Evolutionary conservation across 1,140 invertebrate species (phyloP).

Genomic region (Rhagoletis zephyria): DNA sequence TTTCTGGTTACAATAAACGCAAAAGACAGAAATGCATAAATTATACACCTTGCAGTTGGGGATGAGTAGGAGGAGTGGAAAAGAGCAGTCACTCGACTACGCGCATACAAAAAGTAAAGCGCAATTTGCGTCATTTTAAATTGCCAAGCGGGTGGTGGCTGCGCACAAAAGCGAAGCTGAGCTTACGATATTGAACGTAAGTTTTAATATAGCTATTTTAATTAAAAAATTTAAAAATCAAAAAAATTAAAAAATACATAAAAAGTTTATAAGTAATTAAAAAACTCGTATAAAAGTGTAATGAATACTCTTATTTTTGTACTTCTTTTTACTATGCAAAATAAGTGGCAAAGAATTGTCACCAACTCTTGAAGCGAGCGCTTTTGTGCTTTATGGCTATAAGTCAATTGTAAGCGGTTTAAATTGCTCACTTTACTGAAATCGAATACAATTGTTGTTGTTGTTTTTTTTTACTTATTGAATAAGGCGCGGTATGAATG

Average conservation of each 20-base stretch:
- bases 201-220: neutral
- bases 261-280: conserved; percentile 27
- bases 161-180: neutral
- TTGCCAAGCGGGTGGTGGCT: conserved; percentile 36
- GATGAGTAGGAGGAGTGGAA: neutral
- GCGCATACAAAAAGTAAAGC: neutral
- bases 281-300: neutral
- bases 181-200: neutral
- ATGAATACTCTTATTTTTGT: too few relatives aligned
- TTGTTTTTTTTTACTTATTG: neutral
- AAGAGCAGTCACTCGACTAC: neutral
- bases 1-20: neutral
- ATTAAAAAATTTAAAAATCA: neutral
- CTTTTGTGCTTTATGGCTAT: neutral
- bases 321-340: neutral
- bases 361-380: neutral
- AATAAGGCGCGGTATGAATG: neutral
- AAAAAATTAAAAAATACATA: neutral
- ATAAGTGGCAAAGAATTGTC: neutral
- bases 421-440: neutral
- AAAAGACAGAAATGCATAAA: conserved; percentile 16
- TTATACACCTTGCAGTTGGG: neutral
- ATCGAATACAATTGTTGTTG: too few relatives aligned
- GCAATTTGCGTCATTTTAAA: conserved; percentile 43
- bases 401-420: neutral